Evolutionary conservation across 2,797 vertebrate genomes (phyloP).

Genomic region (Taenioides sp.): DNA sequence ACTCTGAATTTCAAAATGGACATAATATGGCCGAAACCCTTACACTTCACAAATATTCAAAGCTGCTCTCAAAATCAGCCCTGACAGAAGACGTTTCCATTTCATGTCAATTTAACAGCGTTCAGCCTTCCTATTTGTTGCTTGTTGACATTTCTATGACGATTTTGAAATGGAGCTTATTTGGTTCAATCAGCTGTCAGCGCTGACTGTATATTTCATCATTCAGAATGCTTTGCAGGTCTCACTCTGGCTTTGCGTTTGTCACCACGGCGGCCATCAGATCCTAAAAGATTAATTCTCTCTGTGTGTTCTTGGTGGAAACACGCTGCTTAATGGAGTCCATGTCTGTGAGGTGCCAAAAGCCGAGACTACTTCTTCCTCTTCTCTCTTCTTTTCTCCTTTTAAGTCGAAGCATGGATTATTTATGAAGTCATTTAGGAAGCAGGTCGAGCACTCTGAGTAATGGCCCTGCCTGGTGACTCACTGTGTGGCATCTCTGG

Average conservation of each 20-base stretch:
- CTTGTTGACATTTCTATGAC: slow-evolving; percentile 28
- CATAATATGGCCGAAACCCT: slow-evolving; percentile 9
- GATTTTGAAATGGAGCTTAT: slow-evolving; percentile 33
- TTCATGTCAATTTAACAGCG: neutral
- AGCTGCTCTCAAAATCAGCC: neutral
- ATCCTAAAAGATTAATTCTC: slow-evolving; percentile 76
- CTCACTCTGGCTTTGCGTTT: slow-evolving; percentile 41
- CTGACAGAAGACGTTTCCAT: slow-evolving; percentile 11
- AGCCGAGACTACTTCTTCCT: slow-evolving; percentile 47
- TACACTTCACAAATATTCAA: slow-evolving; percentile 18
- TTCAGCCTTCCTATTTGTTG: slow-evolving; percentile 16
- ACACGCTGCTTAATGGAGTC: slow-evolving; percentile 69
- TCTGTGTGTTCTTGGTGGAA: slow-evolving; percentile 54
- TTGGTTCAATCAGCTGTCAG: slow-evolving; percentile 37
- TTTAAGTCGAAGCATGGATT: slow-evolving; percentile 60
- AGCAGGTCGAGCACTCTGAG: slow-evolving; percentile 46
- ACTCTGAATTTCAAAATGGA: slow-evolving; percentile 4
- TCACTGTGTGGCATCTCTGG: slow-evolving; percentile 44
- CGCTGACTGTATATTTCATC: slow-evolving; percentile 58
- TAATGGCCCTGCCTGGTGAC: slow-evolving; percentile 69
- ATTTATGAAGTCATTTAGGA: slow-evolving; percentile 76
- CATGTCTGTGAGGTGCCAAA: slow-evolving; percentile 43
- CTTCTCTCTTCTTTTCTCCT: slow-evolving; percentile 36
- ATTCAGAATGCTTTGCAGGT: slow-evolving; percentile 34
- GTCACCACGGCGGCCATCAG: slow-evolving; percentile 20